Evolutionary conservation across 2,888 invertebrate genomes (phyloP).

Genomic region (Seira musarum): DNA sequence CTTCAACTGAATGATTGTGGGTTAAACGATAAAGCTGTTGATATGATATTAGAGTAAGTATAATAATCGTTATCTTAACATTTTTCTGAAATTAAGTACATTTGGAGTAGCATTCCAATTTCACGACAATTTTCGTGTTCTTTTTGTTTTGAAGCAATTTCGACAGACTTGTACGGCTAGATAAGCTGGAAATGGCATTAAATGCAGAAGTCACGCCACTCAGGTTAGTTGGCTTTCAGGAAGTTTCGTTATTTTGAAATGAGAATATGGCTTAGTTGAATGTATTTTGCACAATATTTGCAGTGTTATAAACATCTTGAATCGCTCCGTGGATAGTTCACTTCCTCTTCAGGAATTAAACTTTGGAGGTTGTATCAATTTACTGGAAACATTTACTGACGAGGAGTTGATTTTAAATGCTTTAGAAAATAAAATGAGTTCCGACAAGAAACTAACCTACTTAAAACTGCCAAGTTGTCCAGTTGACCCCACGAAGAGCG

Average conservation of each 20-base stretch:
- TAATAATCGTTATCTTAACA: not conserved
- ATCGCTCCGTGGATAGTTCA: not conserved
- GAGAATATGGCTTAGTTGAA: no score
- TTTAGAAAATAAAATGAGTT: conserved; percentile 42
- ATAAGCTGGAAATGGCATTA: conserved; percentile 38
- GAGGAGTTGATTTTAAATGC: conserved; percentile 33
- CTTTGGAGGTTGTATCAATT: conserved; percentile 43
- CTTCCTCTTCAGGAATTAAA: no score
- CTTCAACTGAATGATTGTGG: conserved; percentile 49
- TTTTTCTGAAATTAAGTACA: no score
- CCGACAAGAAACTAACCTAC: conserved; percentile 30
- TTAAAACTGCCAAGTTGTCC: conserved; percentile 31
- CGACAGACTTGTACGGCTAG: conserved; percentile 55
- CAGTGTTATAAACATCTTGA: not conserved
- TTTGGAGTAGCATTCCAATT: no score
- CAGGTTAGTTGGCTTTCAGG: conserved; percentile 45
- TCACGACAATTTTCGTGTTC: not conserved
- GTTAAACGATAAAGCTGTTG: conserved; percentile 35
- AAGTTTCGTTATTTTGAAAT: no score
- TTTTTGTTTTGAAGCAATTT: conserved; percentile 48
- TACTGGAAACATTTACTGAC: conserved; percentile 28
- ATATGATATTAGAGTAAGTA: conserved; percentile 32
- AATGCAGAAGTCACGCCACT: conserved; percentile 27
- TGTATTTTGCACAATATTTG: no score
- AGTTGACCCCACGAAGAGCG: not conserved